Evolutionary conservation across 2,113 vertebrate species (phyloP), one percentile per base, ranked within the genome.

Genomic region (Ptychochromis oligacanthus): DNA sequence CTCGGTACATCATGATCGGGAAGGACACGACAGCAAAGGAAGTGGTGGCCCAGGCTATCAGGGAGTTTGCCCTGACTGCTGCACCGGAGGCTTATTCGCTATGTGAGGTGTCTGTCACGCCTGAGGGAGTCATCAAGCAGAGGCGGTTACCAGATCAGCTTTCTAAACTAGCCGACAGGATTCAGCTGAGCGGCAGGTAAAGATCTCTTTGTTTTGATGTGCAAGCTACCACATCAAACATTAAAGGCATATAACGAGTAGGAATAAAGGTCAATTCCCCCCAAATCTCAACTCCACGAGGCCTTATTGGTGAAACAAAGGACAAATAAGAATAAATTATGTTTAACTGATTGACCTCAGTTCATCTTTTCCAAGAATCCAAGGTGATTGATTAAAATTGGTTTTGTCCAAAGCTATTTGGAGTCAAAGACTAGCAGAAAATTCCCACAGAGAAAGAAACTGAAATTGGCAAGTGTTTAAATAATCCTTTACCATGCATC

Each of bases 1-100:
- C 98, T 75, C 97, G 98, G 5, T 99, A 99, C 94, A 98, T 99
- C 91, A 99, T 99, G 98, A 99, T 99, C 85, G 97, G 98, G 81
- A 98, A 98, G 88, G 98, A 99, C 91, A 99, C 98, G 1, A 99
- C 98, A 1, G 98, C 98, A 1, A 98, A 98, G 87, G 98, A 99
- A 92, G 98, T 99, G 75, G 98, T 99, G 55, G 91, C 96, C 75
- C 98, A 99, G 95, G 97, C 97, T 28, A 98, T 99, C 94, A 94
- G 98, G 82, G 98, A 99, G 80, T 99, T 99, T 54, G 98, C 98
- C 43, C 93, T 99, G 78, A 99, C 98, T 1, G 95, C 98, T 14
- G 94, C 97, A 0, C 91, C 98, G 0, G 98, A 99, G 56, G 97
- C 98, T 0, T 99, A 99, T 72, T 99, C 98, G 0, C 95, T 99